A percentile compares a stretch with the other conserved stretches of the same genome.
phyloP scores from a whole-genome alignment of 2,113 vertebrate genomes.

The Mellivora capensis region DNA sequence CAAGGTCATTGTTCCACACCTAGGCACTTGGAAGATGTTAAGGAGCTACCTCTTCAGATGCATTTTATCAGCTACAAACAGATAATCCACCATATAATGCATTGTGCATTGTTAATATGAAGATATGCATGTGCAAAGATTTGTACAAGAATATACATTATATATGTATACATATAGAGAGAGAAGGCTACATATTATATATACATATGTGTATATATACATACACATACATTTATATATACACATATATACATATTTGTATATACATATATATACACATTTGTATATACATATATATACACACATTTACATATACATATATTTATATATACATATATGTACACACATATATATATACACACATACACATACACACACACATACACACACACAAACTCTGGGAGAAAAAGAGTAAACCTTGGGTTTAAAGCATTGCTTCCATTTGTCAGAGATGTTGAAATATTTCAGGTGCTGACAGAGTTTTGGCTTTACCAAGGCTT shows the following conservation, averaged over 20 bases:
- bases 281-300: too few relatives aligned
- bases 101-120: not conserved
- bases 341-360: too few relatives aligned
- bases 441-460: not conserved
- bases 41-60: not conserved
- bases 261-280: not conserved
- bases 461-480: not conserved
- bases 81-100: not conserved
- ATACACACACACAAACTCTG: not conserved
- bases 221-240: not conserved
- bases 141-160: not conserved
- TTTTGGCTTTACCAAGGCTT: not conserved
- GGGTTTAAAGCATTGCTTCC: not conserved
- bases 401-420: not conserved
- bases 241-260: too few relatives aligned
- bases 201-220: not conserved
- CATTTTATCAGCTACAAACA: not conserved
- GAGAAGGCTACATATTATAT: not conserved
- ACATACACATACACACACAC: too few relatives aligned
- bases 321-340: not conserved
- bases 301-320: too few relatives aligned
- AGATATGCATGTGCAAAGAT: not conserved
- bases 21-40: not conserved
- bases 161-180: not conserved
- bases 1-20: not conserved